Conservation (phyloP, 2,797 vertebrate species). For the Molossus alvarezi region DNA sequence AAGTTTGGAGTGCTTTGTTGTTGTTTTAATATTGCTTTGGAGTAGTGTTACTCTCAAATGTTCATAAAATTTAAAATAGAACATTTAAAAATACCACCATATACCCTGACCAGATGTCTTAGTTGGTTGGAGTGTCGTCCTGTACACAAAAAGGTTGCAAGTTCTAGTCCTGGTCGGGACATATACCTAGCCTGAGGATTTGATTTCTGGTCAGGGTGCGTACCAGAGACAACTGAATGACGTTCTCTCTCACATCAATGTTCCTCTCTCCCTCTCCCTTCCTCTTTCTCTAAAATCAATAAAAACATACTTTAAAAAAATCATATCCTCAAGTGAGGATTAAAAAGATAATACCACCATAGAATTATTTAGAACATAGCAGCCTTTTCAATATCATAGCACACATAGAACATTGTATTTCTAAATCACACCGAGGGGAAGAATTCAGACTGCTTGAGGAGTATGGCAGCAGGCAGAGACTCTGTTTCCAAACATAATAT, state of each 20-base stretch:
- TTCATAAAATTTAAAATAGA: slow-evolving; percentile 7
- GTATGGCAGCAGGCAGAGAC: neutral
- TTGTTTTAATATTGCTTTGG: neutral
- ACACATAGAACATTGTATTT: neutral
- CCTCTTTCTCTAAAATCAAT: too few relatives aligned
- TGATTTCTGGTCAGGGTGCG: too few relatives aligned
- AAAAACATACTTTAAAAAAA: too few relatives aligned
- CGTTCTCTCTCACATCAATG: too few relatives aligned
- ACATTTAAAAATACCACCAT: neutral
- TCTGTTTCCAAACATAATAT: neutral
- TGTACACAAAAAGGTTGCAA: too few relatives aligned
- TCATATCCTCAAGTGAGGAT: too few relatives aligned
- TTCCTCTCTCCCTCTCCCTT: too few relatives aligned
- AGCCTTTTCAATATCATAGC: neutral
- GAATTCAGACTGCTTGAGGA: neutral
- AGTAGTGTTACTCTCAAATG: neutral
- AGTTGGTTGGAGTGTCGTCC: too few relatives aligned
- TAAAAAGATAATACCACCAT: neutral
- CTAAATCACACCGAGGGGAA: neutral
- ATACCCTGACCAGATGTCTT: too few relatives aligned
- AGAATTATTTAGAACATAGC: neutral
- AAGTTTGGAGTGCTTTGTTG: neutral
- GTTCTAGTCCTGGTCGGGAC: too few relatives aligned
- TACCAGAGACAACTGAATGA: too few relatives aligned
- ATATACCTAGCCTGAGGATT: too few relatives aligned